Evolutionary conservation across 2,888 invertebrate genomes (phyloP).

Genomic region (Cryptus armator): DNA sequence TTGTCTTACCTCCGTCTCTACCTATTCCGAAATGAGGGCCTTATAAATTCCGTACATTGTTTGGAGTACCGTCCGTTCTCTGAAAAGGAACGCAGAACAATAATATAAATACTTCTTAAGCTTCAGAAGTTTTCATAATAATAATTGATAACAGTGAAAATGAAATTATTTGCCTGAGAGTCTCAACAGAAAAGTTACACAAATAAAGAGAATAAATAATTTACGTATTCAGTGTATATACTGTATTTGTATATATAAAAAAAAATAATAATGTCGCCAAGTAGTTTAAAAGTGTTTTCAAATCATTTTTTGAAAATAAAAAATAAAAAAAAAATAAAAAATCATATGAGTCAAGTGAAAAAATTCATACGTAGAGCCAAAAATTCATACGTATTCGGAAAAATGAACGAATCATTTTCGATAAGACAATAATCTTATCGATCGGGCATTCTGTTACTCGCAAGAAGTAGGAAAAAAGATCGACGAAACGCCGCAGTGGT

Average conservation of each 20-base stretch:
- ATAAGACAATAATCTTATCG: constrained; percentile 9
- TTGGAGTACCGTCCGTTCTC: neutral
- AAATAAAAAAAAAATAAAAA: too few relatives aligned
- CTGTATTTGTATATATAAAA: too few relatives aligned
- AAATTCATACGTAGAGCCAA: too few relatives aligned
- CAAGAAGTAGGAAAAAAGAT: neutral
- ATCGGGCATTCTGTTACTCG: constrained; percentile 15
- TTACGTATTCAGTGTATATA: too few relatives aligned
- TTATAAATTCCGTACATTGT: too few relatives aligned
- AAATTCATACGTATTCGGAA: too few relatives aligned
- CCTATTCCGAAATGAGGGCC: neutral
- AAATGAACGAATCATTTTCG: too few relatives aligned
- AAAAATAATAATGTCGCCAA: too few relatives aligned
- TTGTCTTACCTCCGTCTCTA: neutral
- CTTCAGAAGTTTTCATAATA: neutral
- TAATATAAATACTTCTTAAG: too few relatives aligned
- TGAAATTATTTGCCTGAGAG: neutral
- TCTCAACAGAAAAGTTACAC: neutral
- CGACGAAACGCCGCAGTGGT: constrained; percentile 41
- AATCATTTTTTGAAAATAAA: too few relatives aligned
- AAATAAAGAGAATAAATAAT: neutral
- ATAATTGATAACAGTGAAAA: neutral
- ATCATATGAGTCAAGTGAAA: too few relatives aligned
- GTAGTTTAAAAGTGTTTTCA: too few relatives aligned
- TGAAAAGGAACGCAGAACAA: neutral